Base-by-base conservation (phyloP, 2,113 vertebrate genomes). In the Poeciliopsis prolifica region DNA sequence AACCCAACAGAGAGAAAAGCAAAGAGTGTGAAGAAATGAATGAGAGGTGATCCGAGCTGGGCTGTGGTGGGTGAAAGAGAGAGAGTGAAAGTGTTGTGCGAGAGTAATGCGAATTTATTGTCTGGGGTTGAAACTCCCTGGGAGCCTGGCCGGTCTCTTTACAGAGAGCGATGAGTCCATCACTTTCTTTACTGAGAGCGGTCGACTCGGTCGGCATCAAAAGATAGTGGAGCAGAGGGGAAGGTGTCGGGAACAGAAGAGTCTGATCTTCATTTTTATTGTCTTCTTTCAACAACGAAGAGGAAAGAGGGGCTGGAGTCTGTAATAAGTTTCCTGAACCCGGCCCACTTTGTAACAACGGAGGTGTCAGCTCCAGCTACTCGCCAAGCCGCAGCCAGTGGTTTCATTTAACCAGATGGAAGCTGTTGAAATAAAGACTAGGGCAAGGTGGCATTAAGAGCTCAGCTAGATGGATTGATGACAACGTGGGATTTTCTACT, bases 401-500 rank as follows among this genome's bases (percentile, higher is more conserved):
- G 31, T 61, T 48, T 48, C 37, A 67, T 88, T 71, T 75, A 65
- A 72, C 74, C 71, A 90, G 91, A 93, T 90, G 92, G 92, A 83
- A 85, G 65, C 83, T 72, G 79, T 85, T 84, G 71, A 87, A 91
- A 86, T 81, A 70, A 88, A 83, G 90, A 85, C 40, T 75, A 81
- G 84, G 82, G 75, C 30, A 64, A 70, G 73, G 60, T 61, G 83
- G 90, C 85, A 91, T 92, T 92, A 90, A 91, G 89, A 91, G 71
- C 88, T 85, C 82, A 78, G 81, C 70, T 5, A 70, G 80, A 75
- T 80, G 78, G 75, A 74, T 76, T 58, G 80, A 72, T 77, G 61
- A 76, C 48, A 77, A 73, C 78, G 78, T 88, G 82, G 90, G 93
- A 92, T 94, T 94, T 92, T 83, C 88, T 77, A 61, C 77, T 71